Conservation (phyloP, 1,140 invertebrate species). For the Brachionus sp. region DNA sequence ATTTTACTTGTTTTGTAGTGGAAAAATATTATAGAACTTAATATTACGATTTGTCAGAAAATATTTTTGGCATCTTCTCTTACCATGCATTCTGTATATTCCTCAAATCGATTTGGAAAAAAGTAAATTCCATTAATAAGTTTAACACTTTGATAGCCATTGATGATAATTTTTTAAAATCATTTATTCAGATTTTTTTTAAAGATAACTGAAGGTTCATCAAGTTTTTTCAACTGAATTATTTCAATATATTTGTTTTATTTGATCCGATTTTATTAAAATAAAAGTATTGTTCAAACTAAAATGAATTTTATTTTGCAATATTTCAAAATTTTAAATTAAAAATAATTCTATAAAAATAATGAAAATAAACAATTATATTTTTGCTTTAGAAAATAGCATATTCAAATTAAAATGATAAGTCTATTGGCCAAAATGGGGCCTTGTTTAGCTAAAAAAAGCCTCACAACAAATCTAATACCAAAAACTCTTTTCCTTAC, state of each 20-base stretch:
- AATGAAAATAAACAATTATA: neutral
- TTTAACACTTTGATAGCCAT: too few relatives aligned
- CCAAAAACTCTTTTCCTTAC: neutral
- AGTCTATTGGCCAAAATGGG: neutral
- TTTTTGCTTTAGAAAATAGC: neutral
- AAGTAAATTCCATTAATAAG: too few relatives aligned
- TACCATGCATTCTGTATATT: too few relatives aligned
- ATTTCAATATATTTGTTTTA: neutral
- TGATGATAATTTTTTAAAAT: too few relatives aligned
- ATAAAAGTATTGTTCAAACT: neutral
- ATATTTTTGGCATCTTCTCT: too few relatives aligned
- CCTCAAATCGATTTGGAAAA: too few relatives aligned
- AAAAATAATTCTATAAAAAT: conserved; percentile 15
- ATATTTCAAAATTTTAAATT: conserved; percentile 18
- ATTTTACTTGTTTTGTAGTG: neutral
- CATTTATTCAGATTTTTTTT: too few relatives aligned
- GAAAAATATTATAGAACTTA: neutral
- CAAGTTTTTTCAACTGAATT: too few relatives aligned
- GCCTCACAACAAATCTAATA: neutral
- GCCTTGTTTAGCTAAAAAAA: neutral
- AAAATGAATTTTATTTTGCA: neutral
- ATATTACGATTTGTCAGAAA: too few relatives aligned
- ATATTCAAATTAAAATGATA: neutral
- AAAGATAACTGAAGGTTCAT: too few relatives aligned
- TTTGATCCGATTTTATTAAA: neutral